Evolutionary conservation across 2,797 vertebrate genomes (phyloP).

Genomic region (Macrochelys suwanniensis): DNA sequence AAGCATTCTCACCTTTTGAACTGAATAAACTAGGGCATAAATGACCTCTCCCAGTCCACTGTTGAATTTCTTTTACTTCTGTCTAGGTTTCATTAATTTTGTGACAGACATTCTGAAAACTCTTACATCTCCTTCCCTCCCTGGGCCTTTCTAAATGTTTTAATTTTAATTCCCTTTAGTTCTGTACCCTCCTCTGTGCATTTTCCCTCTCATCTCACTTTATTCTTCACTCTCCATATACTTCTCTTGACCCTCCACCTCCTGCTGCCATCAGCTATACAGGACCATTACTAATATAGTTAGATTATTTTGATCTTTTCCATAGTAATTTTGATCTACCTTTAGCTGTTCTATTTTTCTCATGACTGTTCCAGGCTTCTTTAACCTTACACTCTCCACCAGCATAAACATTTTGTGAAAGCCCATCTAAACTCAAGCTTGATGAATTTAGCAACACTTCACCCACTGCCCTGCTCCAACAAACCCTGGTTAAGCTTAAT

Average conservation of each 20-base stretch:
- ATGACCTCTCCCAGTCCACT: background rate
- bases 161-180: background rate
- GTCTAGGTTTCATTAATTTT: background rate
- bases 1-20: background rate
- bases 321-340: background rate
- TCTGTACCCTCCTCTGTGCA: background rate
- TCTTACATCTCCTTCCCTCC: background rate
- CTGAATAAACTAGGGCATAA: accelerated
- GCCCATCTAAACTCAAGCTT: background rate
- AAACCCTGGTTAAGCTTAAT: background rate
- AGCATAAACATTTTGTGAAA: background rate
- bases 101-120: background rate
- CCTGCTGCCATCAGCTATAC: background rate
- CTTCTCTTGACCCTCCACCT: background rate
- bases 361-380: background rate
- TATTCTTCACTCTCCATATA: background rate
- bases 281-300: background rate
- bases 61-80: background rate
- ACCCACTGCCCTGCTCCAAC: background rate
- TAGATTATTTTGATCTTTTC: background rate
- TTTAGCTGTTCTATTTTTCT: background rate
- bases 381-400: background rate
- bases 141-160: background rate
- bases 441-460: background rate
- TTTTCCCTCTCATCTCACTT: background rate